Evolutionary conservation across 2,888 invertebrate genomes (phyloP).

Genomic region (Morpho helenor): DNA sequence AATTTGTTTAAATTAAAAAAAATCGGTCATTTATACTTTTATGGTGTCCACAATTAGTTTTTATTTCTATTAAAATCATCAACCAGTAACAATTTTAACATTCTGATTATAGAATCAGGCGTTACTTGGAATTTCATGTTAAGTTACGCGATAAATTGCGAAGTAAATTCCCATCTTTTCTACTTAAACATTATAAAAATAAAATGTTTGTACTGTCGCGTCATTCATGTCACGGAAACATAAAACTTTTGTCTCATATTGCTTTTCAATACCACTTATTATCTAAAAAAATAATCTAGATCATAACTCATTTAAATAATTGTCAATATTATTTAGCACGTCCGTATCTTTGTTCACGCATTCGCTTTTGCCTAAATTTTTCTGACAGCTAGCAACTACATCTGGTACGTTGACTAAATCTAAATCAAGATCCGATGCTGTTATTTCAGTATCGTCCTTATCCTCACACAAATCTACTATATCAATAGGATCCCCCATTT

Average conservation of each 20-base stretch:
- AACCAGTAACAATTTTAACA: no score
- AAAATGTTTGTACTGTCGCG: not conserved
- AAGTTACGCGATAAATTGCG: no score
- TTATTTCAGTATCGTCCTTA: constrained; percentile 47
- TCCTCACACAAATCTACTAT: constrained; percentile 66
- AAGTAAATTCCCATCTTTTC: no score
- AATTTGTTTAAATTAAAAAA: no score
- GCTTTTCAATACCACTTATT: constrained; percentile 2
- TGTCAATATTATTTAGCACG: constrained; percentile 50
- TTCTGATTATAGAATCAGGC: no score
- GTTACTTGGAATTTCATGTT: no score
- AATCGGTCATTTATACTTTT: no score
- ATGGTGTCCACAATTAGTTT: no score
- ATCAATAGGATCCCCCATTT: constrained; percentile 48
- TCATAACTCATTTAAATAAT: constrained; percentile 56
- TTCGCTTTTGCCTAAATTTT: constrained; percentile 37
- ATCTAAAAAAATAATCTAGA: constrained; percentile 23
- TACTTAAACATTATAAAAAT: no score
- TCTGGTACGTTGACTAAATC: constrained; percentile 63
- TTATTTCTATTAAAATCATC: no score
- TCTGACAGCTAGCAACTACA: constrained; percentile 66
- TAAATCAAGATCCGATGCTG: constrained; percentile 44
- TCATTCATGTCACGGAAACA: no score
- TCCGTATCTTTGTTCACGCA: constrained; percentile 34
- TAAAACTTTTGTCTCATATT: no score